Conservation (phyloP, 1,140 invertebrate species). For the Acromyrmex echinatior region DNA sequence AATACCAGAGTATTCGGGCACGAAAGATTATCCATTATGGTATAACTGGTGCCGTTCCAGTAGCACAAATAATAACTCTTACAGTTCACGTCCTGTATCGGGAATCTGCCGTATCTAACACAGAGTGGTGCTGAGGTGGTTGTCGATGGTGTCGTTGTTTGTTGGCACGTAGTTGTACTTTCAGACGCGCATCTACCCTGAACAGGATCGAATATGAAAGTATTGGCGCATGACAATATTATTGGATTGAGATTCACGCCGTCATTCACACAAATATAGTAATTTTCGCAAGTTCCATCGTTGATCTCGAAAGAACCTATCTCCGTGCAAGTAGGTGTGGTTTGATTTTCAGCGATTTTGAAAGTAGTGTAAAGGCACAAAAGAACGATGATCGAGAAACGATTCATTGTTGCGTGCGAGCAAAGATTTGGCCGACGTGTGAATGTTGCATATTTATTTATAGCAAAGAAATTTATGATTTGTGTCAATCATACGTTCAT, state of each 20-base stretch:
- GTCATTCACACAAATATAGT: conserved; percentile 27
- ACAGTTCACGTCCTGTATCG: neutral
- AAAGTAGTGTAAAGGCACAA: conserved; percentile 6
- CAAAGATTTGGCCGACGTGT: neutral
- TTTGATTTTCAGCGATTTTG: neutral
- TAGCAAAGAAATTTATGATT: neutral
- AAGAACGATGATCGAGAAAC: neutral
- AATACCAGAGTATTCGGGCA: conserved; percentile 55
- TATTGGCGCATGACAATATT: neutral
- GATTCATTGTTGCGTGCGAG: neutral
- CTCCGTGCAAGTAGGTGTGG: neutral
- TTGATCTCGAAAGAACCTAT: neutral
- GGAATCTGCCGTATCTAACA: conserved; percentile 25
- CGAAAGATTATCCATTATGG: neutral
- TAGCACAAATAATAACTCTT: conserved; percentile 58
- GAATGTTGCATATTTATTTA: neutral
- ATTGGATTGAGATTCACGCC: neutral
- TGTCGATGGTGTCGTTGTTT: neutral
- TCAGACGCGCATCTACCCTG: neutral
- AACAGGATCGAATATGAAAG: neutral
- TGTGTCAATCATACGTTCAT: neutral
- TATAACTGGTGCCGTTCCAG: neutral
- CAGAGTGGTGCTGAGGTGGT: neutral
- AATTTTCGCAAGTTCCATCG: conserved; percentile 56
- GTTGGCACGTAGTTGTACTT: neutral